A percentile compares a stretch with the other conserved stretches of the same genome.
Evolutionary conservation across 2,888 invertebrate species (phyloP).

Genomic region (Omphaloscelis lunosa): DNA sequence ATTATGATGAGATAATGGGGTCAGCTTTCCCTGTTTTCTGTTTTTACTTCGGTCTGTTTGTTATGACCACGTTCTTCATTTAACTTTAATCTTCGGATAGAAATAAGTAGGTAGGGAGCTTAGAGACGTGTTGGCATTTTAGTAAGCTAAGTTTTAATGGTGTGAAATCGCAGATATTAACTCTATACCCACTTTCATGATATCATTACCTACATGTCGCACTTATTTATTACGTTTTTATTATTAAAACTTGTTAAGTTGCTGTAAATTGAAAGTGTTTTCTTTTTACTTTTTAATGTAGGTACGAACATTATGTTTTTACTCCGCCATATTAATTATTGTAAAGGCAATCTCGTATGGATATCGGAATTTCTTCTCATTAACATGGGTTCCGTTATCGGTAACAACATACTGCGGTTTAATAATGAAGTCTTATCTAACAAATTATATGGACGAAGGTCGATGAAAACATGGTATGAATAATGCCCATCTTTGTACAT

Average conservation of each 20-base stretch:
- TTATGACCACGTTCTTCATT: not conserved
- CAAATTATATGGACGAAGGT: conserved; percentile 46
- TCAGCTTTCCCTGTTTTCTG: not conserved
- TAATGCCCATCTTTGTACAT: conserved; percentile 14
- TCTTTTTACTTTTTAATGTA: conserved; percentile 19
- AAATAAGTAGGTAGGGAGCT: not conserved
- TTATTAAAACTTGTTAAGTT: conserved; percentile 10
- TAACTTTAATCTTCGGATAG: not conserved
- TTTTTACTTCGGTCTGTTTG: not conserved
- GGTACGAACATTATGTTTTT: conserved; percentile 12
- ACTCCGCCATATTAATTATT: conserved; percentile 19
- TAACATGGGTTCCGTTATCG: conserved; percentile 44
- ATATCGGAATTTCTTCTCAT: conserved; percentile 34
- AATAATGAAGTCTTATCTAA: conserved; percentile 56
- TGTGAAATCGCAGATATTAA: conserved; percentile 25
- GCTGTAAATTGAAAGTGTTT: conserved; percentile 21
- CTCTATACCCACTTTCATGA: conserved; percentile 15
- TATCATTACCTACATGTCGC: not conserved
- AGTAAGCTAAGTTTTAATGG: conserved; percentile 2
- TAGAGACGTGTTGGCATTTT: not conserved
- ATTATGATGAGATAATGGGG: not conserved
- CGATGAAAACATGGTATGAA: conserved; percentile 29
- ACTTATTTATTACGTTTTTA: conserved; percentile 24
- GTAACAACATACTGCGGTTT: conserved; percentile 24
- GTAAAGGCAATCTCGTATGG: conserved; percentile 20